Evolutionary conservation across 64 coral and sea anemone species (phyloP).

Genomic region (Platygyra sinensis): DNA sequence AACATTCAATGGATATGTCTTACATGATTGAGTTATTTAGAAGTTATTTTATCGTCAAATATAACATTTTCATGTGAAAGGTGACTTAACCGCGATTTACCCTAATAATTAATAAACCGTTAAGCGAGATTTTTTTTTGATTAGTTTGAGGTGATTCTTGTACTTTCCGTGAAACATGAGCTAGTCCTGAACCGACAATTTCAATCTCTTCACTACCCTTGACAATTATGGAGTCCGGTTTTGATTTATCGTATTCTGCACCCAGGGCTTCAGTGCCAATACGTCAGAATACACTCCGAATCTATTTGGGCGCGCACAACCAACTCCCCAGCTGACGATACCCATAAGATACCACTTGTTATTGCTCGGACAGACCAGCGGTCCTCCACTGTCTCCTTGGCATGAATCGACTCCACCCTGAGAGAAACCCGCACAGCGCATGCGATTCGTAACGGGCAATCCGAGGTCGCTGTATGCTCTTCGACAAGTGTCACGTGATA

Average conservation of each 20-base stretch:
- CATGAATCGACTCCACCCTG: slow-evolving; percentile 79
- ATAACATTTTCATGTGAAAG: no score
- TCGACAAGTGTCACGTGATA: slow-evolving; percentile 51
- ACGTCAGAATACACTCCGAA: slow-evolving; percentile 92
- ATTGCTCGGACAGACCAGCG: slow-evolving; percentile 66
- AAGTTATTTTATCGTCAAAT: no score
- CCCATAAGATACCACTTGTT: slow-evolving; percentile 77
- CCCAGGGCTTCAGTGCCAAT: slow-evolving; percentile 81
- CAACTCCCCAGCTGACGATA: slow-evolving; percentile 78
- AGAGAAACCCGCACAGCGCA: slow-evolving; percentile 83
- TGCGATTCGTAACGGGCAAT: slow-evolving; percentile 66
- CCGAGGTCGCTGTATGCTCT: slow-evolving; percentile 54
- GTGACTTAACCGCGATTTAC: no score
- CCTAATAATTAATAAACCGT: no score
- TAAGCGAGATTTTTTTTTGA: no score
- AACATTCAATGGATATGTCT: no score
- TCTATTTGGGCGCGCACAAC: slow-evolving; percentile 75
- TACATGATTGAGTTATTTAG: no score
- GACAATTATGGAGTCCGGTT: neutral
- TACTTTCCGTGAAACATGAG: no score
- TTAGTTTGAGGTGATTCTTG: no score
- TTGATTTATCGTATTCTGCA: slow-evolving; percentile 69
- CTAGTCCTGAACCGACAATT: no score
- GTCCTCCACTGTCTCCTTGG: slow-evolving; percentile 88
- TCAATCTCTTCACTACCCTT: no score